Conservation (phyloP, 2,797 vertebrate species). For the Phoebastria nigripes region DNA sequence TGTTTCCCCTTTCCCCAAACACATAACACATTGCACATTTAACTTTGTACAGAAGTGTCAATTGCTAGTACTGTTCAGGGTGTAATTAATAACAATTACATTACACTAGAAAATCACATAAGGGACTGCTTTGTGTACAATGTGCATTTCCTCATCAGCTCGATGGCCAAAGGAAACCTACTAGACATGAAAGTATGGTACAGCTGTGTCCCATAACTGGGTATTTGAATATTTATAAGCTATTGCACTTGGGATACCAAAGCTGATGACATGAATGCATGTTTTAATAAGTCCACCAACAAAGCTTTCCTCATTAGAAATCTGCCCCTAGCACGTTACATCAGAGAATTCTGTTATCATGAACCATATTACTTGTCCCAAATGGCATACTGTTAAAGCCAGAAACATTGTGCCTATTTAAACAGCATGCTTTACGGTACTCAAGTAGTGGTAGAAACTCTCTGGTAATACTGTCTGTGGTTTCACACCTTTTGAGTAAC, state of each 20-base stretch:
- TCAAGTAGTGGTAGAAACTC: not conserved
- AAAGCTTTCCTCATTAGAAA: not conserved
- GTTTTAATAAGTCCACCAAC: not conserved
- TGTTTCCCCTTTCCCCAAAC: not conserved
- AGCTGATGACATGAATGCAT: not conserved
- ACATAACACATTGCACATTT: not conserved
- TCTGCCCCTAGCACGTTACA: not conserved
- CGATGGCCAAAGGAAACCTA: not conserved
- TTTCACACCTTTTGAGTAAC: not conserved
- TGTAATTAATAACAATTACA: not conserved
- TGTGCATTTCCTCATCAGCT: not conserved
- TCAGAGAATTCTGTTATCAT: not conserved
- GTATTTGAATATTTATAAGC: not conserved
- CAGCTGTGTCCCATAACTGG: not conserved
- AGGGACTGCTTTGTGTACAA: not conserved
- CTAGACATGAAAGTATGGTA: not conserved
- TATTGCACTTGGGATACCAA: not conserved
- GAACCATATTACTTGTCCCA: not conserved
- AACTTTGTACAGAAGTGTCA: not conserved
- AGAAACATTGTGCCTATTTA: not conserved
- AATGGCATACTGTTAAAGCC: not conserved
- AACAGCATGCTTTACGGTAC: not conserved
- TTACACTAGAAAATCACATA: not conserved
- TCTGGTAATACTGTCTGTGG: not conserved
- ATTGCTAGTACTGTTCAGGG: not conserved